phyloP scores from a whole-genome alignment of 1,140 invertebrate species.

The Macrotrachela quadricornifera region DNA sequence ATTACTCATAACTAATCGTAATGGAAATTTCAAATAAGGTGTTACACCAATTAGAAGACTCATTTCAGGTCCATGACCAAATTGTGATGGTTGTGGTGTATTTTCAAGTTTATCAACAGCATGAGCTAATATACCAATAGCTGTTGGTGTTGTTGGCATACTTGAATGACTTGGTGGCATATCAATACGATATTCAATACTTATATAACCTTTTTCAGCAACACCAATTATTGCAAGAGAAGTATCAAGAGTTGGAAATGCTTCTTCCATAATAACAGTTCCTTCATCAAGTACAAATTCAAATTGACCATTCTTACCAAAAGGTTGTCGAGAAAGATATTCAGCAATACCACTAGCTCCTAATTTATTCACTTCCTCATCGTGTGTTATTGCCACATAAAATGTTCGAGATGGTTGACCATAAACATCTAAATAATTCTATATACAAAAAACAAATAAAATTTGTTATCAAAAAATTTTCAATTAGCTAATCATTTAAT shows the following conservation, averaged over 20 bases:
- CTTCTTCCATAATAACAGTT: constrained; percentile 24
- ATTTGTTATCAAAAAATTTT: too few species aligned
- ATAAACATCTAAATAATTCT: constrained; percentile 14
- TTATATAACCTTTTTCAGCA: constrained; percentile 36
- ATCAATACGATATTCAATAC: constrained; percentile 29
- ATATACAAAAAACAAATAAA: too few species aligned
- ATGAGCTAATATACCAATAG: constrained; percentile 32
- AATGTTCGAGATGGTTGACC: constrained; percentile 32
- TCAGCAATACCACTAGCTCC: neutral
- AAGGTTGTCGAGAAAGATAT: neutral
- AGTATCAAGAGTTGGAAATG: constrained; percentile 26
- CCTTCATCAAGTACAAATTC: constrained; percentile 40
- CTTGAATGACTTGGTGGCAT: constrained; percentile 36
- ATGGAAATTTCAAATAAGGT: constrained; percentile 26
- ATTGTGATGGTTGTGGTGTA: constrained; percentile 24
- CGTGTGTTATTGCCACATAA: constrained; percentile 40
- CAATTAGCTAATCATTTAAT: too few species aligned
- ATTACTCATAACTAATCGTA: constrained; percentile 32
- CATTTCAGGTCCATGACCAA: constrained; percentile 27
- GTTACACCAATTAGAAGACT: constrained; percentile 15
- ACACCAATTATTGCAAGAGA: constrained; percentile 33
- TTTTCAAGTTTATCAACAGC: constrained; percentile 28
- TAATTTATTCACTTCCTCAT: constrained; percentile 34
- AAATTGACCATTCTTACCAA: neutral
- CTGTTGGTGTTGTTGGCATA: constrained; percentile 32